Evolutionary conservation across 2,797 vertebrate genomes (phyloP).

Genomic region (Oreochromis mossambicus): DNA sequence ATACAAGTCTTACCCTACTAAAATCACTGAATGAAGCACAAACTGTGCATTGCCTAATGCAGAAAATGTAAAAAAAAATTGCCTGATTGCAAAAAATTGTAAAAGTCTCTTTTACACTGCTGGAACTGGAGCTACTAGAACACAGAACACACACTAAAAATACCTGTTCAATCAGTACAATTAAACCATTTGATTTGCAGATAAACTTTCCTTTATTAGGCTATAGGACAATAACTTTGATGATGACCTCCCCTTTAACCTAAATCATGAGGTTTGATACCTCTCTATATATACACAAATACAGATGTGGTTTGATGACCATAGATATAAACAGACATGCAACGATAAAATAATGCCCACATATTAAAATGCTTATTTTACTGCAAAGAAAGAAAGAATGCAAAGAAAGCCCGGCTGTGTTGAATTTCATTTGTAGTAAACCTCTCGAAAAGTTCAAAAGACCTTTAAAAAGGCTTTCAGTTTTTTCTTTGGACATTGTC

Average conservation of each 20-base stretch:
- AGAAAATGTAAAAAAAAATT: not conserved
- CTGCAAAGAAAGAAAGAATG: not conserved
- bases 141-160: not conserved
- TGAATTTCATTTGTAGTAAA: not conserved
- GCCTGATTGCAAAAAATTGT: not conserved
- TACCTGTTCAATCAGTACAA: not conserved
- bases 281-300: fast-evolving
- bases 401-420: not conserved
- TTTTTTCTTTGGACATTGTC: not conserved
- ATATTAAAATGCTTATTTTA: not conserved
- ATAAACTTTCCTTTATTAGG: not conserved
- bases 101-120: not conserved
- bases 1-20: not conserved
- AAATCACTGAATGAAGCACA: not conserved
- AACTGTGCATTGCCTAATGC: not conserved
- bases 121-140: not conserved
- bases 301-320: not conserved
- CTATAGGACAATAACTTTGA: not conserved
- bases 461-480: not conserved
- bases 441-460: not conserved
- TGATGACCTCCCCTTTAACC: not conserved
- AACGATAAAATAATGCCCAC: fast-evolving
- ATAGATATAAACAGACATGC: not conserved
- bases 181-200: not conserved
- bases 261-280: not conserved